Conservation (phyloP, 1,140 invertebrate species). For the Ceratitis capitata region DNA sequence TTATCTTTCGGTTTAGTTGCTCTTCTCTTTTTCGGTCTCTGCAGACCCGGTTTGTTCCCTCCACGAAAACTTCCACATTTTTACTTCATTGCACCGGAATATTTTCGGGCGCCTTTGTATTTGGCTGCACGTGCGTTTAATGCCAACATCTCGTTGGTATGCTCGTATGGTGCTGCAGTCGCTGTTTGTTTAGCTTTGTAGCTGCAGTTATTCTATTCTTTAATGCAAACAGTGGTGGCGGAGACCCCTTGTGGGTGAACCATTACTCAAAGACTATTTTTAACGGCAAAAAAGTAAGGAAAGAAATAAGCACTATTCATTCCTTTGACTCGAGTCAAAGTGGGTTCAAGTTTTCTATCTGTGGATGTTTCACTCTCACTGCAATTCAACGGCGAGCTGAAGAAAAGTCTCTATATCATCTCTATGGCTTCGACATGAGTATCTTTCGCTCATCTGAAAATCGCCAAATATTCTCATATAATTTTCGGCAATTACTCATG, state of each 20-base stretch:
- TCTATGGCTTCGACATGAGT: no score
- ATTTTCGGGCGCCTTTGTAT: not conserved
- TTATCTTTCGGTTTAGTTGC: constrained; percentile 14
- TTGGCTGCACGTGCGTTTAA: not conserved
- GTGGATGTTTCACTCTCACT: no score
- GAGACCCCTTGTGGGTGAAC: not conserved
- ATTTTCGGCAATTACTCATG: no score
- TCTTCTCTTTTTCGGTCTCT: not conserved
- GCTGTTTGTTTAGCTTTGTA: not conserved
- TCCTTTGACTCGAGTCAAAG: no score
- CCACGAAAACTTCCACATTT: not conserved
- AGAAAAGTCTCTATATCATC: no score
- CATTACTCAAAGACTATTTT: no score
- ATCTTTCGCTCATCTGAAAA: no score
- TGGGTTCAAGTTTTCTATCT: no score
- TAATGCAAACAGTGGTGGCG: not conserved
- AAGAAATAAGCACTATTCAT: no score
- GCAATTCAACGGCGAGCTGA: no score
- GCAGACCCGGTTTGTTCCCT: not conserved
- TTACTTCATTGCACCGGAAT: not conserved
- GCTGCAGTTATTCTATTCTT: not conserved
- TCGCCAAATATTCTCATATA: no score
- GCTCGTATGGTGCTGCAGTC: not conserved
- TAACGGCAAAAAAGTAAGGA: no score
- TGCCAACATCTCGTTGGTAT: not conserved